These are phyloP conservation scores for Oxytorus armatus DNA, from an alignment of 2,888 invertebrate genomes.

Conservation along the genomic window DNA sequence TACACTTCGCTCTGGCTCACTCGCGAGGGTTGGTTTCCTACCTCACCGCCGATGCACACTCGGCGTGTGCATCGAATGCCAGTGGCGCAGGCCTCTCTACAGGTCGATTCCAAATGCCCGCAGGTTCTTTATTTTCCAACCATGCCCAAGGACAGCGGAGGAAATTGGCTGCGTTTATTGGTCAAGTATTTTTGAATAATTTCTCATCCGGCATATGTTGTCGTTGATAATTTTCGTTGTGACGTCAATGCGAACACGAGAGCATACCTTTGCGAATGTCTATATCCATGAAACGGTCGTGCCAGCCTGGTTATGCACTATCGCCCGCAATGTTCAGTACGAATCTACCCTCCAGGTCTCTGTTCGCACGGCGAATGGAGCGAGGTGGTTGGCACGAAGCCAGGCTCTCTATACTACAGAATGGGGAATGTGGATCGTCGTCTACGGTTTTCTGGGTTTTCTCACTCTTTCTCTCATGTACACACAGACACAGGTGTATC, in stretches of 20 bases:
- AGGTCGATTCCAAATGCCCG: conserved; percentile 48
- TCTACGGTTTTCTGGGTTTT: conserved; percentile 33
- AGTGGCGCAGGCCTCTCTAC: conserved; percentile 47
- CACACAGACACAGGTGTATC: conserved; percentile 49
- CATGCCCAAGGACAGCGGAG: not conserved
- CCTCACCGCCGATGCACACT: conserved; percentile 40
- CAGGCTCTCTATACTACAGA: conserved; percentile 74
- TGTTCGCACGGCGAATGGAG: conserved; percentile 63
- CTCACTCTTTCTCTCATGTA: not conserved
- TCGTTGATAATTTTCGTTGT: conserved; percentile 4
- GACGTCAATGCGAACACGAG: conserved; percentile 18
- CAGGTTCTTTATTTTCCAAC: not conserved
- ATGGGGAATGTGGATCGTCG: conserved; percentile 63
- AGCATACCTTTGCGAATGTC: conserved; percentile 50
- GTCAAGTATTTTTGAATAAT: conserved; percentile 10
- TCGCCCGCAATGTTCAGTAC: conserved; percentile 67
- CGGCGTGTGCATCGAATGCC: conserved; percentile 42
- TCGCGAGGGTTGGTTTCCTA: conserved; percentile 40
- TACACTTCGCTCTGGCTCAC: conserved; percentile 58
- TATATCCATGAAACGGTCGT: conserved; percentile 55
- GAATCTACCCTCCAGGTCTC: conserved; percentile 68
- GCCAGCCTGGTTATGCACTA: conserved; percentile 74
- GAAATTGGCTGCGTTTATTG: not conserved
- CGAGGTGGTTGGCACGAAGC: conserved; percentile 78
- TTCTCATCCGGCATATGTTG: not conserved